A percentile compares a stretch with the other conserved stretches of the same genome.
These are phyloP conservation scores for Premnoplex brunnescens DNA, from an alignment of 2,797 vertebrate species.

Conservation along the genomic window DNA sequence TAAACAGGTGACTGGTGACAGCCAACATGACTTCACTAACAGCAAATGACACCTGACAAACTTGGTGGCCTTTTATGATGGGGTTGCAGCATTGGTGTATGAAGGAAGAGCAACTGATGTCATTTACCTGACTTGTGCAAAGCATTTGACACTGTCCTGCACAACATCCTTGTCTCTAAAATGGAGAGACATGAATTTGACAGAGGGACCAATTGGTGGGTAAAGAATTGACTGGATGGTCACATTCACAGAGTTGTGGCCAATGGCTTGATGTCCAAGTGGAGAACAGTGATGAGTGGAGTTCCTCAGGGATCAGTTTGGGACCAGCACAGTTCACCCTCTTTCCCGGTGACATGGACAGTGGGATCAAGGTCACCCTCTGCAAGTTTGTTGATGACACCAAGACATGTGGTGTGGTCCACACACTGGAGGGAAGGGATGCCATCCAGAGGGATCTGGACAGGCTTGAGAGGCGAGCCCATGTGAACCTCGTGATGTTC, in stretches of 20 bases:
- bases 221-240: not conserved
- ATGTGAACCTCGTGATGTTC: not conserved
- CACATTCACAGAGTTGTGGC: not conserved
- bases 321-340: rapidly evolving
- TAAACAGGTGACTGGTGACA: not conserved
- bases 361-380: not conserved
- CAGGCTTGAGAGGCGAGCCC: not conserved
- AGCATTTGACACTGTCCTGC: not conserved
- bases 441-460: not conserved
- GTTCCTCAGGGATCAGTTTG: rapidly evolving
- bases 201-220: not conserved
- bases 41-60: not conserved
- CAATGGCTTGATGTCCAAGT: not conserved
- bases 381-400: not conserved
- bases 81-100: not conserved
- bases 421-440: not conserved
- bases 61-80: rapidly evolving
- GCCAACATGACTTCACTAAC: not conserved
- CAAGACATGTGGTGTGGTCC: not conserved
- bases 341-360: not conserved
- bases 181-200: rapidly evolving
- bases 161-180: not conserved
- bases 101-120: not conserved
- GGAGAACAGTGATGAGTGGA: not conserved
- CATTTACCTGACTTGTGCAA: rapidly evolving